Percentiles rank a stretch among this genome's conserved stretches.
These are phyloP conservation scores for Vulpes vulpes DNA, from an alignment of 2,113 vertebrate genomes.

Conservation along the genomic window DNA sequence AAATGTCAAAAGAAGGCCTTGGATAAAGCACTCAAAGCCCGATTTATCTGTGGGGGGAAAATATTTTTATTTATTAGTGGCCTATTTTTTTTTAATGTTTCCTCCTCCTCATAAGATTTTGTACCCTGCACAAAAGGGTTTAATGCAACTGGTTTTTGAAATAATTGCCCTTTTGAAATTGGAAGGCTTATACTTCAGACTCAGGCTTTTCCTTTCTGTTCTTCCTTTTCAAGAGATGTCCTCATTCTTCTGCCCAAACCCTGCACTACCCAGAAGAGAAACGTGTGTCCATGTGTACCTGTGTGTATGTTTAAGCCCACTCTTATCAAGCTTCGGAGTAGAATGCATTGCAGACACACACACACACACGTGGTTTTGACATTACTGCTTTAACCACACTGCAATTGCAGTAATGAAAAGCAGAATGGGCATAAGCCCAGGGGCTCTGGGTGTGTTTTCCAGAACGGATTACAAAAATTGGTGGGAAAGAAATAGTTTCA, in stretches of 20 bases:
- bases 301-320: not conserved
- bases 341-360: not conserved
- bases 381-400: constrained; percentile 47
- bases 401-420: constrained; percentile 71
- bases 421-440: constrained; percentile 70
- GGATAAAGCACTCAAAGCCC: constrained; percentile 53
- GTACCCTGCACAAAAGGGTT: constrained; percentile 4
- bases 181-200: constrained; percentile 32
- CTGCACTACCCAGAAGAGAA: not conserved
- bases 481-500: constrained; percentile 70
- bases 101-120: constrained; percentile 34
- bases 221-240: constrained; percentile 4
- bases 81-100: constrained; percentile 3
- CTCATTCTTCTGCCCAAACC: not conserved
- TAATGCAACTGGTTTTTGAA: constrained; percentile 59
- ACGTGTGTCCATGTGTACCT: not conserved
- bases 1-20: constrained; percentile 53
- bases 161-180: constrained; percentile 66
- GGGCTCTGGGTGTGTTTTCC: constrained; percentile 76
- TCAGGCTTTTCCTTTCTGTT: constrained; percentile 1
- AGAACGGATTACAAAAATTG: constrained; percentile 73
- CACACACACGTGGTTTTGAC: not conserved
- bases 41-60: constrained; percentile 57
- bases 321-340: constrained; percentile 22
- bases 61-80: constrained; percentile 71